Evolutionary conservation across 2,888 invertebrate species (phyloP), one percentile per base, ranked within the genome.

Genomic region (Conchocele bisecta): DNA sequence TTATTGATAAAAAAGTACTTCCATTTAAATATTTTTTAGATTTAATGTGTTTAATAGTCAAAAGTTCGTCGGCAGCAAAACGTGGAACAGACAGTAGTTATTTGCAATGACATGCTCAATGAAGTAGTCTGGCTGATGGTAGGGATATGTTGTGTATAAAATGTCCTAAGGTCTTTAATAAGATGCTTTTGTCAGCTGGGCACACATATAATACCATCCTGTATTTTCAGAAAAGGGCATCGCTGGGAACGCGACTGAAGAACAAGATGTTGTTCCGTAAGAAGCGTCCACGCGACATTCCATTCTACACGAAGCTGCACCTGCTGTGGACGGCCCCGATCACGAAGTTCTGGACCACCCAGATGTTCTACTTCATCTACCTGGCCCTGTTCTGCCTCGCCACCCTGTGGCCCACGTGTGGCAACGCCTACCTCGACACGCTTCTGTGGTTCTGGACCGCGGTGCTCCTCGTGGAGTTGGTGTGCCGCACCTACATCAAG

Each of bases 321-420:
- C 74, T 88, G 20, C 86, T 92, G 65, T 91, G 91, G 88, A 84
- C 85, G 29, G 91, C 91, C 28, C 91, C 92, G 0, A 88, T 92
- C 66, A 90, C 91, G 54, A 92, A 92, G 70, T 92, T 91, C 78
- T 92, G 91, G 91, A 70, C 90, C 1, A 89, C 90, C 17, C 89
- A 91, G 71, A 82, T 84, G 31, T 82, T 86, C 48, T 86, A 86
- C 60, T 78, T 86, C 61, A 46, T 79, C 3, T 87, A 78, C 61
- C 81, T 88, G 48, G 83, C 77, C 11, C 13, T 86, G 48, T 87
- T 86, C 58, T 83, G 85, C 46, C 46, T 83, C 24, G 89, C 89
- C 4, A 83, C 89, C 6, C 57, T 91, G 50, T 84, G 88, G 83
- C 91, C 91, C 2, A 90, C 90, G 20, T 92, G 92, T 83, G 92